phyloP scores from a whole-genome alignment of 2,888 invertebrate genomes.

The Epinotia bilunana region DNA sequence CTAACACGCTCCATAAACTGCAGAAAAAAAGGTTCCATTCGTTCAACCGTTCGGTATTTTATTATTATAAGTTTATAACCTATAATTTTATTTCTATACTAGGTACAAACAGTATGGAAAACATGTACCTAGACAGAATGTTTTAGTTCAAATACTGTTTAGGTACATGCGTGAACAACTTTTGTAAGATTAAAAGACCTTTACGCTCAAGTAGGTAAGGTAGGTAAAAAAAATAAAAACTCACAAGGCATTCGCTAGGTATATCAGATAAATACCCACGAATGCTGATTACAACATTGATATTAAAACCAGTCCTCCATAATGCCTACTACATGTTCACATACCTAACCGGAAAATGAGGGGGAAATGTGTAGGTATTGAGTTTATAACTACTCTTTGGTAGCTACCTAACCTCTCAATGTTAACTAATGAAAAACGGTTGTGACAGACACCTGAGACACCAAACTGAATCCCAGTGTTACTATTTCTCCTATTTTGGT shows the following conservation, averaged over 20 bases:
- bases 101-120: not conserved
- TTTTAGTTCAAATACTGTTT: not conserved
- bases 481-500: not conserved
- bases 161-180: not conserved
- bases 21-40: not conserved
- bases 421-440: not conserved
- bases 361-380: constrained; percentile 2
- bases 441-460: not conserved
- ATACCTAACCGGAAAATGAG: constrained; percentile 14
- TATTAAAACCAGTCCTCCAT: constrained; percentile 9
- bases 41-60: constrained; percentile 7
- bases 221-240: constrained; percentile 32
- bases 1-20: constrained; percentile 26
- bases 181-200: constrained; percentile 8
- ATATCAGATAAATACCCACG: constrained; percentile 31
- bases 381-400: constrained; percentile 4
- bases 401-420: not conserved
- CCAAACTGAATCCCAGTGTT: not conserved
- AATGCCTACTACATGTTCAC: not conserved
- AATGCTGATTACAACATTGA: constrained; percentile 15
- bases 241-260: constrained; percentile 19
- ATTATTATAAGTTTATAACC: not conserved
- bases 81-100: not conserved
- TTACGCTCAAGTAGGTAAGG: constrained; percentile 29
- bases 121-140: not conserved